phyloP scores from a whole-genome alignment of 1,140 invertebrate genomes.

The Reticulitermes speratus region DNA sequence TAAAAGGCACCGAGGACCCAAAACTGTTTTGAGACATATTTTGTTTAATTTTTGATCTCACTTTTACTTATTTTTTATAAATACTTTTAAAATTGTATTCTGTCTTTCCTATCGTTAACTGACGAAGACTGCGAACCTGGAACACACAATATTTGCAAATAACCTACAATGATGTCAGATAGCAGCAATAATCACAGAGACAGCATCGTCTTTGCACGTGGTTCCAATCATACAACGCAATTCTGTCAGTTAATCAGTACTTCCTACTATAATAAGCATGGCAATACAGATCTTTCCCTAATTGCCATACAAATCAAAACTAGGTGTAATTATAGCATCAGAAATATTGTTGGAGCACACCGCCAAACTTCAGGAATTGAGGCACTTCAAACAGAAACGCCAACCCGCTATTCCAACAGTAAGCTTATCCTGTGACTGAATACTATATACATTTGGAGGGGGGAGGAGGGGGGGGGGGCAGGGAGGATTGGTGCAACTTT shows the following conservation, averaged over 20 bases:
- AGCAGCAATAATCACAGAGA: not conserved
- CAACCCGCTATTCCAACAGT: not conserved
- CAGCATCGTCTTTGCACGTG: not conserved
- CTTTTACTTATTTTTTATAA: not conserved
- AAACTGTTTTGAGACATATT: not conserved
- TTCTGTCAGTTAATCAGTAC: not conserved
- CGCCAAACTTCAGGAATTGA: not conserved
- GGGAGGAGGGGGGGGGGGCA: not conserved
- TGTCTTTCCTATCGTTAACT: not conserved
- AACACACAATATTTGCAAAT: not conserved
- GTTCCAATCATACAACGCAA: not conserved
- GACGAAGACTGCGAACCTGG: not conserved
- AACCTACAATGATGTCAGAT: not conserved
- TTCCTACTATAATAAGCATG: not conserved
- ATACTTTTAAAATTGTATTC: not conserved
- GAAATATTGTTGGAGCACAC: not conserved
- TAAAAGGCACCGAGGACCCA: constrained; percentile 12
- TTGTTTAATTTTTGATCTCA: not conserved
- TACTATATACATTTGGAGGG: not conserved
- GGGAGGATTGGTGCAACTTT: not conserved
- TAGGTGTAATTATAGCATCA: not conserved
- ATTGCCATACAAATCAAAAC: not conserved
- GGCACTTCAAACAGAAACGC: not conserved
- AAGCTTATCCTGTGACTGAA: not conserved
- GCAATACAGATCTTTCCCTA: not conserved